Base-by-base conservation (phyloP, 2,888 invertebrate genomes). In the Cryptus viduatorius region DNA sequence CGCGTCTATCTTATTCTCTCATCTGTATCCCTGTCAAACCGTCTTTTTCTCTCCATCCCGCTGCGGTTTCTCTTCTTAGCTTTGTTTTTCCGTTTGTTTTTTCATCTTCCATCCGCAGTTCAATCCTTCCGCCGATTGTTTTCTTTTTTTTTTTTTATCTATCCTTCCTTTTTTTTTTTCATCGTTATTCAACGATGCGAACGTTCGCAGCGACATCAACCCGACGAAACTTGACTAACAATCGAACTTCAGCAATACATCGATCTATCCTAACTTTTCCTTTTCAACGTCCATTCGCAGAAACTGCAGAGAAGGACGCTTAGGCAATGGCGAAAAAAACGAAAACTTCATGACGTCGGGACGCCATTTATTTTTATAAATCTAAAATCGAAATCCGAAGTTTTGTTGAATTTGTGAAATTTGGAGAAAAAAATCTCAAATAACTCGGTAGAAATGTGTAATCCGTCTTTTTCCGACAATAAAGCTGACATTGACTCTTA, bases 161-260 rank as follows among this genome's bases (percentile, higher is more conserved):
- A n/a, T 31, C 8, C 48, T 8, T 64, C 64, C n/a, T 48, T 44
- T 29, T 8, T 4, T 7, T 31, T 8, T 59, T 59, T 29, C 8
- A 29, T 59, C 59, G 19, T 59, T 59, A 8, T 59, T 29, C 29
- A 59, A 24, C 24, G 7, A 48, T 48, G 48, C 48, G 48, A 48
- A 48, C n/a, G 48, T 3, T 48, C 12, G 48, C 8, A 48, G 1
- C 12, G 3, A 48, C 12, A 14, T 48, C 12, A 50, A 37, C 53
- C 71, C 71, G 50, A 50, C 48, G 69, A 69, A 69, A 69, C 69
- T 69, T 69, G 69, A 69, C 69, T 50, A 69, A 69, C 69, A 69
- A 69, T 69, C 50, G 65, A 65, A 65, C 19, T 19, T 44, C 65
- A 44, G 16, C 42, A 56, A 4, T 2, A 24, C 37, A 8, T 37